Conservation (phyloP, 2,888 invertebrate species). For the Ceraclea dissimilis region DNA sequence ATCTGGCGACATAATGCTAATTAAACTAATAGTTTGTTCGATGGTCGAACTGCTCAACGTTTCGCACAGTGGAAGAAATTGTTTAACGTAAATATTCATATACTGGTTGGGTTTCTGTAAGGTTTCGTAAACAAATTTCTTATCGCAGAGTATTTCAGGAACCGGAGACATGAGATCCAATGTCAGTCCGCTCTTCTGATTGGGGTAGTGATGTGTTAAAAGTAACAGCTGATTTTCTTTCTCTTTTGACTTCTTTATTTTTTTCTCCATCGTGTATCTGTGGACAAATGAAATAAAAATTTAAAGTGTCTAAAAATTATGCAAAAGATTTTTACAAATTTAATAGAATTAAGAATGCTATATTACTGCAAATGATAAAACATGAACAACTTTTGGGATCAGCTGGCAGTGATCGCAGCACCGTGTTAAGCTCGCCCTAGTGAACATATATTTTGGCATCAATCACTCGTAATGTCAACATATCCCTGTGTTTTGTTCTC, state of each 20-base stretch:
- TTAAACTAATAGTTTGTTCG: constrained; percentile 34
- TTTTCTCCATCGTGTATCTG: constrained; percentile 6
- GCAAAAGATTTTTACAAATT: too few species aligned
- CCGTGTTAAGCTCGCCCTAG: too few species aligned
- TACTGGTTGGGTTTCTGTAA: constrained; percentile 39
- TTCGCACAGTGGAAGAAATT: constrained; percentile 35
- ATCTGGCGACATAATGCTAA: constrained; percentile 35
- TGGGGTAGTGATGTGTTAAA: constrained; percentile 29
- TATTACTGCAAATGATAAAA: too few species aligned
- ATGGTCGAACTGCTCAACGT: constrained; percentile 31
- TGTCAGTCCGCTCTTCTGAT: constrained; percentile 34
- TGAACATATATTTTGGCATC: too few species aligned
- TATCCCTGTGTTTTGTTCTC: too few species aligned
- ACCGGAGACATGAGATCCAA: constrained; percentile 37
- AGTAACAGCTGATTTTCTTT: not conserved
- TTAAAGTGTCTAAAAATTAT: too few species aligned
- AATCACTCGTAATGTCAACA: too few species aligned
- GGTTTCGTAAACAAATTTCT: constrained; percentile 37
- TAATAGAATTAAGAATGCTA: too few species aligned
- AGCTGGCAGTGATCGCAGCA: too few species aligned
- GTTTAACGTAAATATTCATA: constrained; percentile 36
- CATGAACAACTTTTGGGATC: too few species aligned
- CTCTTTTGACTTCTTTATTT: not conserved
- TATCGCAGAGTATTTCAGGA: constrained; percentile 35
- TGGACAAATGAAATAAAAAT: constrained; percentile 7